phyloP scores from a whole-genome alignment of 1,140 invertebrate species.

The Hyphantria cunea region DNA sequence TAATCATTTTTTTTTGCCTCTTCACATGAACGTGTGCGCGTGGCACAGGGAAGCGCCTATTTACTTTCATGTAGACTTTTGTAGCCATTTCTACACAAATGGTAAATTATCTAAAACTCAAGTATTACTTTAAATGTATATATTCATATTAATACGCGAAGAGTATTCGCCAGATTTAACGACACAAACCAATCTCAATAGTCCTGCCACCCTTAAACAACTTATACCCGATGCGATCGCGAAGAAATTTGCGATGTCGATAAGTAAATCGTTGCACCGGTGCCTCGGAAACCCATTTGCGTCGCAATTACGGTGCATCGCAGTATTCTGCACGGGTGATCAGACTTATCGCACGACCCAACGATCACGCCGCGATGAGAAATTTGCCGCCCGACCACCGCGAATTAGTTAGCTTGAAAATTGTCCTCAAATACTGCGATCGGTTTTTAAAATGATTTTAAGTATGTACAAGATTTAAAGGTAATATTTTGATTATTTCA shows the following conservation, averaged over 20 bases:
- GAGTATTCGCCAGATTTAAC: no score
- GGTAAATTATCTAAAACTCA: no score
- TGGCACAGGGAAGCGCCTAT: no score
- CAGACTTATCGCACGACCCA: slow-evolving; percentile 34
- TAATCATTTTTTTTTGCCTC: no score
- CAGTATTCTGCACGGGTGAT: background rate
- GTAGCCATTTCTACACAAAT: no score
- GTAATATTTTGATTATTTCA: no score
- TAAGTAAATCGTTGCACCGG: background rate
- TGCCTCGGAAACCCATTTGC: background rate
- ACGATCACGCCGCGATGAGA: slow-evolving; percentile 42
- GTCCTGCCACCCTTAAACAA: background rate
- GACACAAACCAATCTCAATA: background rate
- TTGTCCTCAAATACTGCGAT: background rate
- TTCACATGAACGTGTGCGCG: no score
- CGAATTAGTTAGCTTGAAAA: slow-evolving; percentile 17
- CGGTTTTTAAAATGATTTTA: background rate
- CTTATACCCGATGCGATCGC: background rate
- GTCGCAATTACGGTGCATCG: background rate
- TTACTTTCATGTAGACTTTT: no score
- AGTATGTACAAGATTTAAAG: background rate
- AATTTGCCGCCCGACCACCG: slow-evolving; percentile 49
- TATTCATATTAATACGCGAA: no score
- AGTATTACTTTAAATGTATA: no score
- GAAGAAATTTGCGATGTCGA: background rate